Conservation (phyloP, 1,140 invertebrate species). For the Ceratina calcarata region DNA sequence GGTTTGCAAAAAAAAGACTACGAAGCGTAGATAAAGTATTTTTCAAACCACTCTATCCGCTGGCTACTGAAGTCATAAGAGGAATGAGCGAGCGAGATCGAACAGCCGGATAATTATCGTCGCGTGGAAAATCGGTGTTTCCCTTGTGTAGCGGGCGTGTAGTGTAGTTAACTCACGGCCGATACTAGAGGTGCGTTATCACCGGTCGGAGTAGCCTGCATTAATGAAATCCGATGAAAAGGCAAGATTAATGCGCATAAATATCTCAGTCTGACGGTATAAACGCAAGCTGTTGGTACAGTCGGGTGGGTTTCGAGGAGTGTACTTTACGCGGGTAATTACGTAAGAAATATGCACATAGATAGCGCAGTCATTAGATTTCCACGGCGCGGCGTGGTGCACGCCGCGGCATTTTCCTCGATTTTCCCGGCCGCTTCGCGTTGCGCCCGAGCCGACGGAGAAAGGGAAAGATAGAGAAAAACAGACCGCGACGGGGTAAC, state of each 20-base stretch:
- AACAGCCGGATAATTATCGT: not conserved
- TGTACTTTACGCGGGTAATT: slow-evolving; percentile 57
- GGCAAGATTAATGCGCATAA: slow-evolving; percentile 63
- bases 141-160: not conserved
- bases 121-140: slow-evolving; percentile 32
- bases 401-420: slow-evolving; percentile 41
- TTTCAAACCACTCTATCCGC: too few species aligned
- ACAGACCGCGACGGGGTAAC: not conserved
- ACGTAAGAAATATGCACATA: slow-evolving; percentile 65
- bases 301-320: slow-evolving; percentile 48
- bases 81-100: not conserved
- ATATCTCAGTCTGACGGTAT: slow-evolving; percentile 54
- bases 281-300: slow-evolving; percentile 47
- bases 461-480: not conserved
- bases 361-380: slow-evolving; percentile 64
- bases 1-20: too few species aligned
- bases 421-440: slow-evolving; percentile 21
- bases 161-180: slow-evolving; percentile 6
- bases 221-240: slow-evolving; percentile 67
- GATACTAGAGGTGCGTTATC: slow-evolving; percentile 56
- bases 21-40: too few species aligned
- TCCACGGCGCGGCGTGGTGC: slow-evolving; percentile 15
- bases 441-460: not conserved
- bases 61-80: too few species aligned
- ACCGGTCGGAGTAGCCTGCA: slow-evolving; percentile 36